Evolutionary conservation across 1,140 invertebrate species (phyloP).

Genomic region (Potamilus streckersoni): DNA sequence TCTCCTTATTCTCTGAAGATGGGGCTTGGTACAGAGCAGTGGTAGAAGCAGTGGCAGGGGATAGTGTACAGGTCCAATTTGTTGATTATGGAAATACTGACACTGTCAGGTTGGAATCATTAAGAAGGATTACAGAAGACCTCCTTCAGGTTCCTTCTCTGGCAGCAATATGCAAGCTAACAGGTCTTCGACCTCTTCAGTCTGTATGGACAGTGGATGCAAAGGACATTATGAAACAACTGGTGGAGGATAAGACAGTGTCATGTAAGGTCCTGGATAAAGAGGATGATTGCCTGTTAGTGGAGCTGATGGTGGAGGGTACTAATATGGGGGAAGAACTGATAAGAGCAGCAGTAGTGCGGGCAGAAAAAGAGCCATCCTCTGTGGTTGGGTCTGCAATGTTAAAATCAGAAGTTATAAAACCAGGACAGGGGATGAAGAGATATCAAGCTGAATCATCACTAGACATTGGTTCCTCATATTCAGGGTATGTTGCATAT

Average conservation of each 20-base stretch:
- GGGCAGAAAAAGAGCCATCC: constrained; percentile 11
- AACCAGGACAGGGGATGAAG: no score
- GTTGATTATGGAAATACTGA: constrained; percentile 73
- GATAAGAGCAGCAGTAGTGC: constrained; percentile 41
- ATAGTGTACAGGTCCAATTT: constrained; percentile 65
- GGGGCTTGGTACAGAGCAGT: constrained; percentile 76
- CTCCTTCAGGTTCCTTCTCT: constrained; percentile 40
- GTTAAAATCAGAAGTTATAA: no score
- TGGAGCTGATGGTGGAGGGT: constrained; percentile 38
- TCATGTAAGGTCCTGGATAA: constrained; percentile 36
- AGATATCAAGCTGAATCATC: no score
- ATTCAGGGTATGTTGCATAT: constrained; percentile 37
- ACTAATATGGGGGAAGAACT: constrained; percentile 46
- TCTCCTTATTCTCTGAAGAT: constrained; percentile 77
- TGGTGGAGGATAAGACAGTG: constrained; percentile 48
- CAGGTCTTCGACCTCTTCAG: constrained; percentile 48
- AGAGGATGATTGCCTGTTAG: constrained; percentile 26
- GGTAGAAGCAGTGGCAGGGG: constrained; percentile 71
- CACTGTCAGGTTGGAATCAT: constrained; percentile 15
- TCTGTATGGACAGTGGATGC: constrained; percentile 50
- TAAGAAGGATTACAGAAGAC: constrained; percentile 28
- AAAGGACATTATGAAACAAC: constrained; percentile 51
- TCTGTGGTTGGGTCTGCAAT: not conserved
- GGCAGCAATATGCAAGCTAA: constrained; percentile 49
- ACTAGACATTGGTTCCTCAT: constrained; percentile 16